Evolutionary conservation across 2,888 invertebrate species (phyloP), one percentile per base, ranked within the genome.

Genomic region (Microctonus aethiopoides): DNA sequence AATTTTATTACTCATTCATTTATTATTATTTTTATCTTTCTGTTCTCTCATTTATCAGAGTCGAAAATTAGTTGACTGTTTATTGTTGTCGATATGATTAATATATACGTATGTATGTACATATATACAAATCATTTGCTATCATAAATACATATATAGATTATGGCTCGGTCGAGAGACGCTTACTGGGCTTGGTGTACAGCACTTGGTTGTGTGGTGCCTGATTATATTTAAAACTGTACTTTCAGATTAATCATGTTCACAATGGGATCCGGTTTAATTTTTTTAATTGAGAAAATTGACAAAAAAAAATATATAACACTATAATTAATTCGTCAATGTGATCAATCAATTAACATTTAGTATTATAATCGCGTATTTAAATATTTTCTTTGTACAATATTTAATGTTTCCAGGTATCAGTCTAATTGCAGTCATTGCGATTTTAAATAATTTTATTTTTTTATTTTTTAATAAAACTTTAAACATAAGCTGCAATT

Each of bases 121-220:
- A n/a, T n/a, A n/a, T n/a, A n/a, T n/a, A n/a, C n/a, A 24, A 36
- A 36, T 52, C n/a, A 65, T 39, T 65, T 60, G 60, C 60, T 52
- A 56, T 51, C 32, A 22, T 52, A 16, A 1, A 54, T 22, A 26
- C 6, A n/a, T 32, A 57, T n/a, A 29, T 51, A 60, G 71, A 63
- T 63, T 68, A 66, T 68, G 60, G 68, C 71, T 72, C 67, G 67
- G 68, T 71, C 70, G 60, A 46, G 46, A 46, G 46, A 74, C 71
- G 84, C 84, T 85, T 85, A 77, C 81, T 81, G 80, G 78, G 84
- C 85, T 85, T 84, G 73, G 81, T 77, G 78, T 81, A 79, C 79
- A 82, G 83, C 83, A 83, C 81, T 83, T 84, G 84, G 84, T 46
- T 20, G 9, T 83, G 74, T 83, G 83, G 86, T 82, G 81, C 79